Conservation (phyloP, 2,888 invertebrate species). For the Conchocele bisecta region DNA sequence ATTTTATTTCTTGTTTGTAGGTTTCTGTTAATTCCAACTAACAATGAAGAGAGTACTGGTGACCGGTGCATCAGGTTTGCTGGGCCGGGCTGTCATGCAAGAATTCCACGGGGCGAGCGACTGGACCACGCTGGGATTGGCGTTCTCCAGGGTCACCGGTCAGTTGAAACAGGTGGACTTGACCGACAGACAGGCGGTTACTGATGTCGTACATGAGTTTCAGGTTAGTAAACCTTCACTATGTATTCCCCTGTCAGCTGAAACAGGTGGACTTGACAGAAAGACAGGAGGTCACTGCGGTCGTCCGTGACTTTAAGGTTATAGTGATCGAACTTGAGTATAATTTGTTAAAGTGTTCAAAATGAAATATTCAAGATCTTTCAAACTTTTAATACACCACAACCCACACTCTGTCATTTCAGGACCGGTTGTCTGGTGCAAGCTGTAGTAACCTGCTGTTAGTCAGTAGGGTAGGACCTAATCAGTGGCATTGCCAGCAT, state of each 20-base stretch:
- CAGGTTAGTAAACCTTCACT: no score
- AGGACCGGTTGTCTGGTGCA: no score
- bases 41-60: constrained; percentile 82
- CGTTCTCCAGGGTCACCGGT: constrained; percentile 76
- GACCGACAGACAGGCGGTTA: constrained; percentile 77
- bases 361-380: no score
- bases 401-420: no score
- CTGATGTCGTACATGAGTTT: constrained; percentile 76
- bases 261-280: constrained; percentile 82
- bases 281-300: constrained; percentile 72
- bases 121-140: constrained; percentile 80
- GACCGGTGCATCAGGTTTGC: constrained; percentile 84
- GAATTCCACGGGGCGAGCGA: constrained; percentile 74
- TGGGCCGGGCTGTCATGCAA: constrained; percentile 82
- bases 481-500: no score
- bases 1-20: no score
- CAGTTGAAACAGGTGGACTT: constrained; percentile 82
- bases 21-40: no score
- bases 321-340: no score
- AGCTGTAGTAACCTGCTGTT: no score
- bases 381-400: no score
- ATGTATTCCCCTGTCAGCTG: constrained; percentile 73
- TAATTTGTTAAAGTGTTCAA: no score
- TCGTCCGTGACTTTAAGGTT: constrained; percentile 81
- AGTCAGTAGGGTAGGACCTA: no score